phyloP scores from a whole-genome alignment of 2,888 invertebrate species.

The Hoplodrina blanda region DNA sequence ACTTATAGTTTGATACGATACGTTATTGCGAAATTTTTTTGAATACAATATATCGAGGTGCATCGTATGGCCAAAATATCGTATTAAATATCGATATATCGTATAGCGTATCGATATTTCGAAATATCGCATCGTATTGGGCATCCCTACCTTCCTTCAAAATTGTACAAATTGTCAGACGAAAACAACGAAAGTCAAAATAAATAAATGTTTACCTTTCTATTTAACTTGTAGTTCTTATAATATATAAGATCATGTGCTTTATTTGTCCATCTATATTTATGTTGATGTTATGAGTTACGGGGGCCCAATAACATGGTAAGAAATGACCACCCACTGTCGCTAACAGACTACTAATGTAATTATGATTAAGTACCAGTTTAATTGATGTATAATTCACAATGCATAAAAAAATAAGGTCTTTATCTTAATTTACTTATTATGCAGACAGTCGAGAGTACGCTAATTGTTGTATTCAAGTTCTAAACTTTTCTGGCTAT shows the following conservation, averaged over 20 bases:
- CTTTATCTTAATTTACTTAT: not conserved
- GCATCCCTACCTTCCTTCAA: slow-evolving; percentile 21
- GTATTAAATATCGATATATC: no score
- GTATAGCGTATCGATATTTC: no score
- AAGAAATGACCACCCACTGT: slow-evolving; percentile 17
- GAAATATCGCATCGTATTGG: no score
- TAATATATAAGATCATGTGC: slow-evolving; percentile 17
- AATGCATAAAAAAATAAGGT: not conserved
- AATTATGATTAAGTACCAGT: slow-evolving; percentile 19
- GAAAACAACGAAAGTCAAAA: slow-evolving; percentile 39
- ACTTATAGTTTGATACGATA: no score
- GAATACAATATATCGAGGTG: no score
- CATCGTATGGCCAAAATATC: no score
- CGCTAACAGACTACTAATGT: slow-evolving; percentile 5
- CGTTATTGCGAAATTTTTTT: no score
- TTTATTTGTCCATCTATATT: not conserved
- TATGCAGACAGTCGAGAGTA: not conserved
- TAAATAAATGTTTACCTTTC: slow-evolving; percentile 35
- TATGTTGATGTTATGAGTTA: slow-evolving; percentile 17
- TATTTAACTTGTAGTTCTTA: not conserved
- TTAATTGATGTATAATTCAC: not conserved
- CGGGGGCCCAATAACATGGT: slow-evolving; percentile 32
- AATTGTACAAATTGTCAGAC: slow-evolving; percentile 14
- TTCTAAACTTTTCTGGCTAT: slow-evolving; percentile 4
- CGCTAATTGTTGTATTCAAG: not conserved